These are phyloP conservation scores for Neodiprion virginianus DNA, from an alignment of 1,140 invertebrate genomes.

Conservation along the genomic window DNA sequence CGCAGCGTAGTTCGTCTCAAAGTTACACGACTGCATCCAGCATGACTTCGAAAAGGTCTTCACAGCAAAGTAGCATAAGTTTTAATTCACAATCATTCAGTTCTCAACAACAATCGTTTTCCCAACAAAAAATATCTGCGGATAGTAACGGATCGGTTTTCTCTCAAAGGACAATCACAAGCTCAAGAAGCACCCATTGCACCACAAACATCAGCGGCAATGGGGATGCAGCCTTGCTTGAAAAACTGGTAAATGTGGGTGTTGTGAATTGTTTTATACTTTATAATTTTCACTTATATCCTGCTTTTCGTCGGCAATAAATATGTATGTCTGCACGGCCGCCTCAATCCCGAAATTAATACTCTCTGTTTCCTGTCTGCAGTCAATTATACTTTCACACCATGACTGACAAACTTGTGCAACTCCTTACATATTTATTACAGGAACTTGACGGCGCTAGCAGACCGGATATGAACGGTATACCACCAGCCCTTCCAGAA, in stretches of 20 bases:
- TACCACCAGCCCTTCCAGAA: conserved; percentile 74
- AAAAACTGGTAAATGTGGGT: conserved; percentile 57
- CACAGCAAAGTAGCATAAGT: conserved; percentile 62
- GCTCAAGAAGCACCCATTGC: conserved; percentile 50
- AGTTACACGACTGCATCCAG: conserved; percentile 62
- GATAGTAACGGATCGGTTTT: conserved; percentile 53
- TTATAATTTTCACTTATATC: conserved; percentile 25
- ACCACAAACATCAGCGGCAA: conserved; percentile 43
- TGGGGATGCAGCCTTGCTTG: conserved; percentile 45
- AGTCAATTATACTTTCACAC: no score
- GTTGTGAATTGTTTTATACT: conserved; percentile 31
- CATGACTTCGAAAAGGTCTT: conserved; percentile 66
- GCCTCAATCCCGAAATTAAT: conserved; percentile 1
- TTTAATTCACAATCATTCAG: conserved; percentile 58
- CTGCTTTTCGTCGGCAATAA: neutral
- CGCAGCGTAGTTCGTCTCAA: conserved; percentile 67
- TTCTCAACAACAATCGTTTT: conserved; percentile 56
- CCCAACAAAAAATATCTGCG: conserved; percentile 51
- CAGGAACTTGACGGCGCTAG: conserved; percentile 51
- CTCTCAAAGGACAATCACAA: conserved; percentile 49
- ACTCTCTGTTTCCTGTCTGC: neutral
- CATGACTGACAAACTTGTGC: neutral
- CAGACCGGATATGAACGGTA: conserved; percentile 49
- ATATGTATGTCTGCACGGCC: neutral
- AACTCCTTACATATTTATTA: neutral